Evolutionary conservation across 2,888 invertebrate genomes (phyloP).

Genomic region (Eugnorisma glareosa): DNA sequence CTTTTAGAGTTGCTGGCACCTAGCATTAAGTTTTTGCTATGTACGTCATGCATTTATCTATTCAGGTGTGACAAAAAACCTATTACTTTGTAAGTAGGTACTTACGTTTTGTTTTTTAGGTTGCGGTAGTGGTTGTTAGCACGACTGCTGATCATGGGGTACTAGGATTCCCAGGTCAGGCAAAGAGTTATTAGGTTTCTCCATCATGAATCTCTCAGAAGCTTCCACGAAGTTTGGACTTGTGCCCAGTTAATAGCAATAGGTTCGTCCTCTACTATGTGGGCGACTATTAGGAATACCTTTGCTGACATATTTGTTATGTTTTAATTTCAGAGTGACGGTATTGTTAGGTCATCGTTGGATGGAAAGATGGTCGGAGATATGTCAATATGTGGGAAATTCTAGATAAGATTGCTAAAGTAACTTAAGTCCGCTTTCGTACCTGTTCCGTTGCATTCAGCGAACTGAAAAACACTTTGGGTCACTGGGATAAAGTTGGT

Average conservation of each 20-base stretch:
- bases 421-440: no score
- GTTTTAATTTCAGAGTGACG: background rate
- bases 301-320: background rate
- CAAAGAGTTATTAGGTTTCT: background rate
- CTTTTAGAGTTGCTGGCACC: conserved; percentile 24
- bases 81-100: background rate
- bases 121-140: background rate
- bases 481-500: no score
- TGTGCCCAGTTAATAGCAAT: no score
- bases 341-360: no score
- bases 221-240: background rate
- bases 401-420: no score
- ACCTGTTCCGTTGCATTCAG: no score
- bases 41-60: conserved; percentile 10
- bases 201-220: background rate
- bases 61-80: background rate
- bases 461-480: no score
- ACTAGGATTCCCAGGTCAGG: background rate
- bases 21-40: conserved; percentile 21
- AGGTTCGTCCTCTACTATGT: background rate
- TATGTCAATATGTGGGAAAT: no score
- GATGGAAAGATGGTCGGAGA: no score
- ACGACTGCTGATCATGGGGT: background rate
- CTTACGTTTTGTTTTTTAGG: background rate
- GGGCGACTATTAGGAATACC: background rate